These are phyloP conservation scores for Eilema sororculum DNA, from an alignment of 2,888 invertebrate genomes.

Conservation along the genomic window DNA sequence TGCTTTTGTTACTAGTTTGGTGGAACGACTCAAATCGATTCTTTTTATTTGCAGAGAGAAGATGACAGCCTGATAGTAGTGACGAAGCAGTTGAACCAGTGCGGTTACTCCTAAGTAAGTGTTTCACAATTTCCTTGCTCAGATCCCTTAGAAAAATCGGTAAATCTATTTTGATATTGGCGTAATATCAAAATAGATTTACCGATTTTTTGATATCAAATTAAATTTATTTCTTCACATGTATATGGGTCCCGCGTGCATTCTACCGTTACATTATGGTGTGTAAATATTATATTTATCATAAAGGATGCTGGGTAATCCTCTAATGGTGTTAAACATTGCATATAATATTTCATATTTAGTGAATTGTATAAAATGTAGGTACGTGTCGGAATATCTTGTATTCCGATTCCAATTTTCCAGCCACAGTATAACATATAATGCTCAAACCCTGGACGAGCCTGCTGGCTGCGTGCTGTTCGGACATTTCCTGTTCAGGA, in stretches of 20 bases:
- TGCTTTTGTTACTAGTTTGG: conserved; percentile 55
- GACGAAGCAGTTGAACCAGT: conserved; percentile 19
- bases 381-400: background rate
- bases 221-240: too few relatives aligned
- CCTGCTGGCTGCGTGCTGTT: background rate
- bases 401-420: background rate
- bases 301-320: too few relatives aligned
- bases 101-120: conserved; percentile 13
- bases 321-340: too few relatives aligned
- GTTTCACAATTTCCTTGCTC: background rate
- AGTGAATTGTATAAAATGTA: background rate
- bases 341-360: too few relatives aligned
- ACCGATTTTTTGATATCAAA: too few relatives aligned
- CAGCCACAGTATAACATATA: background rate
- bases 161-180: too few relatives aligned
- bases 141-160: background rate
- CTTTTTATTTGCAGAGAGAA: conserved; percentile 72
- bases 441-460: background rate
- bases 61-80: conserved; percentile 25
- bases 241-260: too few relatives aligned
- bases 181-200: background rate
- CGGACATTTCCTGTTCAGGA: background rate
- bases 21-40: conserved; percentile 77
- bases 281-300: too few relatives aligned
- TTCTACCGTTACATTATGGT: too few relatives aligned